Evolutionary conservation across 2,113 vertebrate species (phyloP).

Genomic region (human): DNA sequence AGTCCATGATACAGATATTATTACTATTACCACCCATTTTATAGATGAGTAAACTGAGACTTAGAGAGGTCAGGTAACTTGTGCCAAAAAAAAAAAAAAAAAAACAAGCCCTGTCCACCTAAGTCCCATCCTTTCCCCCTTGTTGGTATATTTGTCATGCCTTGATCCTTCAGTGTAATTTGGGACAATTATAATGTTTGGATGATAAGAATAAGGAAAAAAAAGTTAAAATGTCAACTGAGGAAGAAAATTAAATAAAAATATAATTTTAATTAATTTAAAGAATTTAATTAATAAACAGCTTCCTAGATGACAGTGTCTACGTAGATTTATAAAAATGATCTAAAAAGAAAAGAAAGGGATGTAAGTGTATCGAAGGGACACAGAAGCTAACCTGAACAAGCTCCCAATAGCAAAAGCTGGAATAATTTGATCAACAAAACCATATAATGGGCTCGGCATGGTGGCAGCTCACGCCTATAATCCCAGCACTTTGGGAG

Average conservation of each 20-base stretch:
- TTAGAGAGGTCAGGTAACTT: background rate
- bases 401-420: background rate
- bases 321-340: background rate
- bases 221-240: slow-evolving; percentile 42
- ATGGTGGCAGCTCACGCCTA: too few species aligned
- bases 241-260: background rate
- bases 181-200: slow-evolving; percentile 20
- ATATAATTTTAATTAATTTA: too few species aligned
- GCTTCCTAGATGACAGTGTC: background rate
- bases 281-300: background rate
- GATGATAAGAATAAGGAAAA: slow-evolving; percentile 28
- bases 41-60: background rate
- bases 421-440: slow-evolving; percentile 5
- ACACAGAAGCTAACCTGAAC: background rate
- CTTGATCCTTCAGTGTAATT: slow-evolving; percentile 32
- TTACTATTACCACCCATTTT: background rate
- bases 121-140: background rate
- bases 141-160: background rate
- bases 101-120: background rate
- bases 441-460: background rate
- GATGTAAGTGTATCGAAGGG: background rate
- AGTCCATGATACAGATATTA: background rate
- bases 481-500: too few species aligned
- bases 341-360: background rate
- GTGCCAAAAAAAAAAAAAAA: background rate